Evolutionary conservation across 2,888 invertebrate genomes (phyloP).

Genomic region (Megastigmus dorsalis): DNA sequence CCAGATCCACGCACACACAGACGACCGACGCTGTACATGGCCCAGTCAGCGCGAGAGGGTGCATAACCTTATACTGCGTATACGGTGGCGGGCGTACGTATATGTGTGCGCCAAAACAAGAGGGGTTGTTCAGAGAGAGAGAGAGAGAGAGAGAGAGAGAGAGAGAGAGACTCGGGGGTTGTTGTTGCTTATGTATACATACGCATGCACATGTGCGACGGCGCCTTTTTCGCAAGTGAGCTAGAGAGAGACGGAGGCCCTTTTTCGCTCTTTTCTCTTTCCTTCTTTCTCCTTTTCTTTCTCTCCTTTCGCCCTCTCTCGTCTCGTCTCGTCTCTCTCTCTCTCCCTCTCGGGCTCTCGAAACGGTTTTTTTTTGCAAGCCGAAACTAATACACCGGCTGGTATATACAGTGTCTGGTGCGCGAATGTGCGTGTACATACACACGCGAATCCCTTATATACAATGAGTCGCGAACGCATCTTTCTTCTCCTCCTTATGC

Average conservation of each 20-base stretch:
- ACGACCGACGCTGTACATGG: no score
- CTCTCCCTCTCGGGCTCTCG: no score
- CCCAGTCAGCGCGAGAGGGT: not conserved
- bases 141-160: conserved; percentile 2
- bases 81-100: not conserved
- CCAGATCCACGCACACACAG: not conserved
- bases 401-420: no score
- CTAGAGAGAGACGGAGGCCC: conserved; percentile 1
- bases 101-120: conserved; percentile 17
- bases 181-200: not conserved
- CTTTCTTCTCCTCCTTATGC: not conserved
- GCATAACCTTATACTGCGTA: no score
- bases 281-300: not conserved
- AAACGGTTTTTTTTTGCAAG: conserved; percentile 42
- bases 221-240: conserved; percentile 33
- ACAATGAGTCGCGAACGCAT: not conserved
- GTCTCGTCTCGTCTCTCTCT: no score
- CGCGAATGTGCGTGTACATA: not conserved
- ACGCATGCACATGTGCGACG: no score
- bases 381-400: conserved; percentile 37
- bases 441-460: not conserved
- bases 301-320: not conserved
- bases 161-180: not conserved
- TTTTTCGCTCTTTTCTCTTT: conserved; percentile 4
- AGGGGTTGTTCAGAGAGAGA: conserved; percentile 4